phyloP scores from a whole-genome alignment of 1,140 invertebrate genomes.

The Hyles euphorbiae region DNA sequence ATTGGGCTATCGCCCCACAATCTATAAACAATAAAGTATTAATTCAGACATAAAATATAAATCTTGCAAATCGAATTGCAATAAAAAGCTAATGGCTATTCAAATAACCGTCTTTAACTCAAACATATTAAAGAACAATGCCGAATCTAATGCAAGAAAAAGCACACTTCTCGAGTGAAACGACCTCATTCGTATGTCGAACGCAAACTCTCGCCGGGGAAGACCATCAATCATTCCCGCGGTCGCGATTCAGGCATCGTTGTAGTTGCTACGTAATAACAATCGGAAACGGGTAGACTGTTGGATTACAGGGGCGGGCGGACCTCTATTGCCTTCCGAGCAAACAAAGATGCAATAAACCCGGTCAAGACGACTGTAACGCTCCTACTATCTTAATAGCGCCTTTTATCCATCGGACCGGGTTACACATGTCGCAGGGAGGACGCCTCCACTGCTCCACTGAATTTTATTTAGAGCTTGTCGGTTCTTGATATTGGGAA shows the following conservation, averaged over 20 bases:
- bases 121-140: too few species aligned
- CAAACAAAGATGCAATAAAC: conserved; percentile 68
- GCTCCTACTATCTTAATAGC: conserved; percentile 44
- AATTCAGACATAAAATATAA: too few species aligned
- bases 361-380: conserved; percentile 35
- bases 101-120: too few species aligned
- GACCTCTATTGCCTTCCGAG: conserved; percentile 45
- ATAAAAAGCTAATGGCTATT: too few species aligned
- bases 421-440: conserved; percentile 46
- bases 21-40: too few species aligned
- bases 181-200: too few species aligned
- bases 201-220: neutral
- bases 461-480: conserved; percentile 37
- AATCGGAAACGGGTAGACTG: conserved; percentile 46
- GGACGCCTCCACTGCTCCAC: conserved; percentile 24
- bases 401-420: conserved; percentile 40
- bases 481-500: conserved; percentile 29
- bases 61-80: too few species aligned
- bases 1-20: too few species aligned
- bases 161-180: too few species aligned
- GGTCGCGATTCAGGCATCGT: conserved; percentile 7
- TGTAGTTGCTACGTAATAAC: conserved; percentile 41
- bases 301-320: conserved; percentile 39
- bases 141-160: too few species aligned
- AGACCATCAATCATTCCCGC: conserved; percentile 18